A percentile compares a stretch with the other conserved stretches of the same genome.
Evolutionary conservation across 2,113 vertebrate genomes (phyloP).

Genomic region (Myrmecobius fasciatus): DNA sequence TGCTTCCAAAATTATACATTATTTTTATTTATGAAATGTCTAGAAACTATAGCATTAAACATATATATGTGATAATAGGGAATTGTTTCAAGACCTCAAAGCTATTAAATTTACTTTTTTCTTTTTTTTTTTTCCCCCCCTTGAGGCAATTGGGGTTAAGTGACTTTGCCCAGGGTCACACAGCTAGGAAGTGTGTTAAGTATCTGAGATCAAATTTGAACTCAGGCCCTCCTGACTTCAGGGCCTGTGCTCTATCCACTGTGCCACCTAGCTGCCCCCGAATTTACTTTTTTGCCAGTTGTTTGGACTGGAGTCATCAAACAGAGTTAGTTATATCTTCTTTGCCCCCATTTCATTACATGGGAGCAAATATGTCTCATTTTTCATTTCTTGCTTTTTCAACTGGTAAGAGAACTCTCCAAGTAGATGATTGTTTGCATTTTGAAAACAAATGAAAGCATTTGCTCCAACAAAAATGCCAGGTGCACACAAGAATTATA

Average conservation of each 20-base stretch:
- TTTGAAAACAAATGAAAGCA: background rate
- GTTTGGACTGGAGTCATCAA: background rate
- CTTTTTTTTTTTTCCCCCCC: no score
- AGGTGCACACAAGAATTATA: background rate
- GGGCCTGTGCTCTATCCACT: no score
- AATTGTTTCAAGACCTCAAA: background rate
- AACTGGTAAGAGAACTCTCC: background rate
- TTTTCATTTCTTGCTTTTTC: background rate
- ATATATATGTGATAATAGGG: background rate
- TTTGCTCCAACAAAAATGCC: background rate
- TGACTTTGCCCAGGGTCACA: no score
- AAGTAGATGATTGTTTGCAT: background rate
- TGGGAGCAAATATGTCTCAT: no score
- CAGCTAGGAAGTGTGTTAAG: no score
- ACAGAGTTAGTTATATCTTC: background rate
- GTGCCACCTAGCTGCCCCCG: no score
- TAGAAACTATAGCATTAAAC: background rate
- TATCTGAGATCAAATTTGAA: no score
- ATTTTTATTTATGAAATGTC: background rate
- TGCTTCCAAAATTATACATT: background rate
- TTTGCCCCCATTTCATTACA: background rate
- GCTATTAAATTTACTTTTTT: background rate
- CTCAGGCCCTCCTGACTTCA: no score
- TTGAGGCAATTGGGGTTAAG: no score
- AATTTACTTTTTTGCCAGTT: no score